These are phyloP conservation scores for Acanthaster planci DNA, from an alignment of 35 echinoderm and acorn worm species.

Conservation along the genomic window DNA sequence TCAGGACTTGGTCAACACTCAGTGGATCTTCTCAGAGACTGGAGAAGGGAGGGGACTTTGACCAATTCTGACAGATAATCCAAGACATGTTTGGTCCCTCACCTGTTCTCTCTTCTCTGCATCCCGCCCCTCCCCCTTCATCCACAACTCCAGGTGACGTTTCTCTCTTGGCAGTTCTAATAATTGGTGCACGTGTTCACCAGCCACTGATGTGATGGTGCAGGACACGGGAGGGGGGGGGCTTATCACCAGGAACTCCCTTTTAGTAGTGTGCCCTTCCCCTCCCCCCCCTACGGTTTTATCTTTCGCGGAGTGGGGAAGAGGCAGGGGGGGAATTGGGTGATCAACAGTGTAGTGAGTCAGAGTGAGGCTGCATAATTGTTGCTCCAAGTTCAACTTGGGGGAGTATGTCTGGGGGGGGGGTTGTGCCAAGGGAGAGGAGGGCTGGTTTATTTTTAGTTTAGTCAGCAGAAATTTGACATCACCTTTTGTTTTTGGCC, in stretches of 20 bases:
- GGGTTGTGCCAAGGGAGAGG: background rate
- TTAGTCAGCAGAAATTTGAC: background rate
- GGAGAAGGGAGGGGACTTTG: too few species aligned
- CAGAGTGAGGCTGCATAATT: slow-evolving; percentile 28
- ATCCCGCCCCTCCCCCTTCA: too few species aligned
- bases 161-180: too few species aligned
- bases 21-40: too few species aligned
- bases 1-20: too few species aligned
- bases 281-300: background rate
- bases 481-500: background rate
- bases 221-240: background rate
- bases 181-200: too few species aligned
- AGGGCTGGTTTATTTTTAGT: background rate
- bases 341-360: background rate
- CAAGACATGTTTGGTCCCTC: too few species aligned
- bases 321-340: background rate
- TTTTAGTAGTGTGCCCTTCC: background rate
- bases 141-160: too few species aligned
- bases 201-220: too few species aligned
- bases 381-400: background rate
- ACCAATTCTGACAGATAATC: too few species aligned
- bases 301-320: background rate
- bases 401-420: background rate
- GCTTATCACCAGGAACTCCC: slow-evolving; percentile 12
- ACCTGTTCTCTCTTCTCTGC: too few species aligned